These are phyloP conservation scores for Phyllotreta striolata DNA, from an alignment of 2,888 invertebrate genomes.

Conservation along the genomic window DNA sequence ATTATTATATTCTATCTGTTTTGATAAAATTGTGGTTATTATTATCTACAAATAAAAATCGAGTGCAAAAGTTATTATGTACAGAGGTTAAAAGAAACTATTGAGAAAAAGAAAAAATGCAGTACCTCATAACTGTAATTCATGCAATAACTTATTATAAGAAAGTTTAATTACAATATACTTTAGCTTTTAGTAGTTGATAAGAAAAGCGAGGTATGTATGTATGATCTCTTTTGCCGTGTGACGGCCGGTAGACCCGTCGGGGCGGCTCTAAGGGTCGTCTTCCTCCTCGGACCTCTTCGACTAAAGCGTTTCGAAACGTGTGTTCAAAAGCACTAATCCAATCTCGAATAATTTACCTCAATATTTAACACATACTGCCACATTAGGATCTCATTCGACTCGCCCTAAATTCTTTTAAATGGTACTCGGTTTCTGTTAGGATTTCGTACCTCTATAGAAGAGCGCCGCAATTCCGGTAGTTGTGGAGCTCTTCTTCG, in stretches of 20 bases:
- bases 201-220: slow-evolving; percentile 61
- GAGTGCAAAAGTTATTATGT: slow-evolving; percentile 62
- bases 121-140: slow-evolving; percentile 65
- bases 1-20: slow-evolving; percentile 59
- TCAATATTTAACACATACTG: neutral
- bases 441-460: too few relatives aligned
- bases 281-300: slow-evolving; percentile 50
- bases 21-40: slow-evolving; percentile 59
- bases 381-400: neutral
- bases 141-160: slow-evolving; percentile 66
- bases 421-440: slow-evolving; percentile 1
- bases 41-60: slow-evolving; percentile 59
- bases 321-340: slow-evolving; percentile 20
- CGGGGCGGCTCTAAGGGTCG: slow-evolving; percentile 48
- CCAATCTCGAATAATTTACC: slow-evolving; percentile 29
- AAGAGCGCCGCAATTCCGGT: too few relatives aligned
- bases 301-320: neutral
- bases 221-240: slow-evolving; percentile 57
- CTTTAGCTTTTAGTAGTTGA: slow-evolving; percentile 61
- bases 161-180: slow-evolving; percentile 63
- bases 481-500: too few relatives aligned
- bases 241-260: slow-evolving; percentile 49
- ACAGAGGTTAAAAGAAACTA: slow-evolving; percentile 61
- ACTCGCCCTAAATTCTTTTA: neutral
- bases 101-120: slow-evolving; percentile 59